These are phyloP conservation scores for Zingel zingel DNA, from an alignment of 2,113 vertebrate species.

Conservation along the genomic window DNA sequence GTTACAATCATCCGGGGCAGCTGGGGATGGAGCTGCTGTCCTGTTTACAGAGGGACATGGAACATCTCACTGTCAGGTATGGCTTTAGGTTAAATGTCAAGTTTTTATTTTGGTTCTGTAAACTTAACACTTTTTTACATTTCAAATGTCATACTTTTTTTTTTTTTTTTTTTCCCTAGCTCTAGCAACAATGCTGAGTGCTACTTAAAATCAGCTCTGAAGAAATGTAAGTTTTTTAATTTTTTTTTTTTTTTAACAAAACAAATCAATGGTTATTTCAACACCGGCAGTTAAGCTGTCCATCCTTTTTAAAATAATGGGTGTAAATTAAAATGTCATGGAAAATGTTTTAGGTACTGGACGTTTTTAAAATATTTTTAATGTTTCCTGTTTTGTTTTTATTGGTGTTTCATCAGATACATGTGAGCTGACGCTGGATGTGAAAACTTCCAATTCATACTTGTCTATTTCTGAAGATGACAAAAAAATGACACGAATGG, in stretches of 20 bases:
- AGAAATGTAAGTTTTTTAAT: conserved; percentile 36
- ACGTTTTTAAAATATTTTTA: not conserved
- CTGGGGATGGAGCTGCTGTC: conserved; percentile 20
- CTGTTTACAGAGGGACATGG: not conserved
- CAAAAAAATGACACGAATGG: conserved; percentile 7
- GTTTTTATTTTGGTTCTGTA: not conserved
- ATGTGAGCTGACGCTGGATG: conserved; percentile 35
- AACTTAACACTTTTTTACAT: no score
- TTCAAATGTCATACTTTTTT: not conserved
- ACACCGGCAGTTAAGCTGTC: not conserved
- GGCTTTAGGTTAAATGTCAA: not conserved
- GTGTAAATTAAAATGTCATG: no score
- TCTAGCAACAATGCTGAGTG: conserved; percentile 1
- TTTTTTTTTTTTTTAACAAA: not conserved
- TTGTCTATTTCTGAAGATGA: conserved; percentile 32
- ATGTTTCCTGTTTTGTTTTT: not conserved
- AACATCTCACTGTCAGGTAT: conserved; percentile 34
- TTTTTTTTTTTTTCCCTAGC: conserved; percentile 14
- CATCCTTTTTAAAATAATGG: not conserved
- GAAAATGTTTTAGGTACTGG: no score
- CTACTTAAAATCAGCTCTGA: conserved; percentile 53
- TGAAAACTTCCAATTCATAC: conserved; percentile 28
- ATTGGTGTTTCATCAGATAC: conserved; percentile 24
- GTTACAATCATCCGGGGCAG: conserved; percentile 35
- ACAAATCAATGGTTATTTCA: not conserved